These are phyloP conservation scores for Troilus luridus DNA, from an alignment of 2,888 invertebrate genomes.

Conservation along the genomic window DNA sequence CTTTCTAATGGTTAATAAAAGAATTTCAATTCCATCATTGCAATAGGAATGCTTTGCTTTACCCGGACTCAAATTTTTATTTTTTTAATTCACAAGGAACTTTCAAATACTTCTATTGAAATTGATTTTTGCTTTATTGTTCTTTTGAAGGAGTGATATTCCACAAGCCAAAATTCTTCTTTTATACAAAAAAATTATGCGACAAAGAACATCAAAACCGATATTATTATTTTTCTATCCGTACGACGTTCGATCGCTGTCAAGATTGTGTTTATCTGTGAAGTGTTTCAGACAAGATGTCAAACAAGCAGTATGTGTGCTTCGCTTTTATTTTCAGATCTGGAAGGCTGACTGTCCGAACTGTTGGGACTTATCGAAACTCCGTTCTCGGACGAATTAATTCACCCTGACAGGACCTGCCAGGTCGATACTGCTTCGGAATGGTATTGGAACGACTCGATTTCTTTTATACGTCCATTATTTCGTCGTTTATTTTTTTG, in stretches of 20 bases:
- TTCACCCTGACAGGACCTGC: background rate
- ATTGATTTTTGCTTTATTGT: no score
- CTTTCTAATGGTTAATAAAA: no score
- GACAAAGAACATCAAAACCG: background rate
- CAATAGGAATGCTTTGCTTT: no score
- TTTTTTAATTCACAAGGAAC: no score
- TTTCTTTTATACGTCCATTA: background rate
- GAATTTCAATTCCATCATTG: no score
- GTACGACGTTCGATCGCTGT: background rate
- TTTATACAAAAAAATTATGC: background rate
- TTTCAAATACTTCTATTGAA: no score
- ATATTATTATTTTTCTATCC: background rate
- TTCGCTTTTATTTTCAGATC: background rate
- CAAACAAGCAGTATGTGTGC: slow-evolving; percentile 7
- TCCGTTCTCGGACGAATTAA: background rate
- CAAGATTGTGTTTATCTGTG: background rate
- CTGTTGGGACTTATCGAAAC: background rate
- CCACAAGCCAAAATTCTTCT: background rate
- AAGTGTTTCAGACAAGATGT: slow-evolving; percentile 8
- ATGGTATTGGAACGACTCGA: background rate
- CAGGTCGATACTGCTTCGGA: background rate
- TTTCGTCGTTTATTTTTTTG: background rate
- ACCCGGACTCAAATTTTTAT: no score
- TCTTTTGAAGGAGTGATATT: no score
- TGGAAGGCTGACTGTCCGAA: background rate